Evolutionary conservation across 2,888 invertebrate genomes (phyloP), one percentile per base, ranked within the genome.

Genomic region (Aproaerema taeniolella): DNA sequence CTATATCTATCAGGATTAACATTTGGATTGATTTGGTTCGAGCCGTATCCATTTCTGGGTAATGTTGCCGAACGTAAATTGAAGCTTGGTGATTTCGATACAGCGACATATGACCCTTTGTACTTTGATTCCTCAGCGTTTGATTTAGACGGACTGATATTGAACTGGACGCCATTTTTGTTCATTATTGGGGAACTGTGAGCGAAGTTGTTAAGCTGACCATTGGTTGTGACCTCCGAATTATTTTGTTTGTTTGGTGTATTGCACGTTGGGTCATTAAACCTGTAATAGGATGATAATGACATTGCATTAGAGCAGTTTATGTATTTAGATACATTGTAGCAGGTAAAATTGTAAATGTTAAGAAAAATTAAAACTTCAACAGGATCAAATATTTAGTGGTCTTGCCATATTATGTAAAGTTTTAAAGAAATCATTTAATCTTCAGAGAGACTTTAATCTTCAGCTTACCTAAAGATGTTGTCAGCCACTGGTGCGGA

Each of bases 21-120:
- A 40, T 78, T 81, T 45, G 72, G 82, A 45, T 63, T 78, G 44
- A 67, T 70, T 7, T 71, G 74, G 45, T 65, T 79, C 4, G 80
- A 73, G 0, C 74, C 77, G 50, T 86, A 92, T 17, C 90, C 90
- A 53, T 93, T 93, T 43, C 93, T 88, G 0, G 94, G 93, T 35
- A 93, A 69, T 1, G 94, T 94, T 13, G 92, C 91, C 1, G 93
- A 92, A 28, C 93, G 72, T 26, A 83, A 56, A 40, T 83, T 81
- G 55, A 87, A 83, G 50, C 78, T 87, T 32, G 87, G 87, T 2
- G 87, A 87, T 55, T 87, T 87, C 2, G 80, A 62, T 14, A 82
- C 77, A 8, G 67, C 64, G 4, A 70, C 72, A 39, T 75, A 86
- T 0, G 74, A 61, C 24, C 68, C 74, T 56, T 82, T 83, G 62